These are phyloP conservation scores for Spheniscus humboldti DNA, from an alignment of 2,797 vertebrate genomes.

Conservation along the genomic window DNA sequence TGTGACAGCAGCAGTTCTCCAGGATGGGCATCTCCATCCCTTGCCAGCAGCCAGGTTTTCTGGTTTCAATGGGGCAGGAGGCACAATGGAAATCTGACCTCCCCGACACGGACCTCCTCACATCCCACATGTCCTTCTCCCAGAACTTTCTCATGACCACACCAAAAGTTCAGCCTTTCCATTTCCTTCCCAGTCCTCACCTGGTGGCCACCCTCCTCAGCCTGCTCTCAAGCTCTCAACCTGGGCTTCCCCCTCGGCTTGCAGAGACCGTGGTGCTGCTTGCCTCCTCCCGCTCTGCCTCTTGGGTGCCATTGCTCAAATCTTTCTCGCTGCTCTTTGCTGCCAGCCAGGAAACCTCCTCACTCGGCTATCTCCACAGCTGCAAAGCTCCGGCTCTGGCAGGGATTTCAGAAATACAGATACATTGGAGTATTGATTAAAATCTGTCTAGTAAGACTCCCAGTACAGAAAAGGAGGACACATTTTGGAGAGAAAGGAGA, in stretches of 20 bases:
- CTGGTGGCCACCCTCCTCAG: background rate
- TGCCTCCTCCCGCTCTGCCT: background rate
- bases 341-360: background rate
- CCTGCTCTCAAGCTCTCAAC: accelerated
- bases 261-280: background rate
- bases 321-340: background rate
- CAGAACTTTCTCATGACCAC: background rate
- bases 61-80: background rate
- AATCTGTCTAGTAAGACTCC: background rate
- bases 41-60: background rate
- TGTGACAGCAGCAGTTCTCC: background rate
- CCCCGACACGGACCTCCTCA: background rate
- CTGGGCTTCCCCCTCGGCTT: background rate
- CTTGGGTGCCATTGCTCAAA: background rate
- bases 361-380: background rate
- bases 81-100: background rate
- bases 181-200: background rate
- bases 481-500: background rate
- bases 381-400: background rate
- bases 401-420: background rate
- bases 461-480: background rate
- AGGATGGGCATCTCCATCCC: background rate
- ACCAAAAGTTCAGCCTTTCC: background rate
- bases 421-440: background rate
- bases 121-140: background rate